Conservation (phyloP, 2,797 vertebrate genomes). For the Phrynocephalus forsythii region DNA sequence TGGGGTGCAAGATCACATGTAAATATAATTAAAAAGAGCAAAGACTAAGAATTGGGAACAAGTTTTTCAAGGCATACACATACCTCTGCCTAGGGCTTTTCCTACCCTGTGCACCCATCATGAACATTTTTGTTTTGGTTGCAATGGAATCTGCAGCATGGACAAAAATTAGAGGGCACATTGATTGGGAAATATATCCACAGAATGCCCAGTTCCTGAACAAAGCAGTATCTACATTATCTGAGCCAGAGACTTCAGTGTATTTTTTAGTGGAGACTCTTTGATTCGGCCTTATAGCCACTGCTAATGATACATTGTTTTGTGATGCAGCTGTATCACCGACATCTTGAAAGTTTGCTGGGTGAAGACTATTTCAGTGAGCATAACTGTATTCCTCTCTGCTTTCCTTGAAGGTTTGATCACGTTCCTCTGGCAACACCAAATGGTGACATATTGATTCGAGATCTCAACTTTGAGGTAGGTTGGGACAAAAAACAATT, state of each 20-base stretch:
- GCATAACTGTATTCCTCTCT: not conserved
- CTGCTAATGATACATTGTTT: not conserved
- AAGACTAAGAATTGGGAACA: not conserved
- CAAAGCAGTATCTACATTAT: not conserved
- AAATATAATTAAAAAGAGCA: not conserved
- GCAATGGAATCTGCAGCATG: no score
- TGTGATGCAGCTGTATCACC: not conserved
- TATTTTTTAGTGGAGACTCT: not conserved
- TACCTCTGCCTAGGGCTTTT: no score
- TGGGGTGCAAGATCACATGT: not conserved
- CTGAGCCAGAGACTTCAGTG: not conserved
- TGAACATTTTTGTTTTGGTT: no score
- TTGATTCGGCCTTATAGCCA: not conserved
- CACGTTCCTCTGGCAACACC: slow-evolving; percentile 93
- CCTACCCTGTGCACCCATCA: no score
- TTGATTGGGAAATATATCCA: no score
- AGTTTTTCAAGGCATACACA: no score
- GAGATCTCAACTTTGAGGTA: slow-evolving; percentile 94
- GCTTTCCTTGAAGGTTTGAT: slow-evolving; percentile 87
- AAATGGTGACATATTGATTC: slow-evolving; percentile 95
- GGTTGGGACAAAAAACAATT: slow-evolving; percentile 38
- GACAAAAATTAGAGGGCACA: no score
- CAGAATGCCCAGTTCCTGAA: not conserved
- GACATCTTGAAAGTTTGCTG: not conserved
- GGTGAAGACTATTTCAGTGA: not conserved